Evolutionary conservation across 1,140 invertebrate genomes (phyloP).

Genomic region (Pseudomyrmex sp.): DNA sequence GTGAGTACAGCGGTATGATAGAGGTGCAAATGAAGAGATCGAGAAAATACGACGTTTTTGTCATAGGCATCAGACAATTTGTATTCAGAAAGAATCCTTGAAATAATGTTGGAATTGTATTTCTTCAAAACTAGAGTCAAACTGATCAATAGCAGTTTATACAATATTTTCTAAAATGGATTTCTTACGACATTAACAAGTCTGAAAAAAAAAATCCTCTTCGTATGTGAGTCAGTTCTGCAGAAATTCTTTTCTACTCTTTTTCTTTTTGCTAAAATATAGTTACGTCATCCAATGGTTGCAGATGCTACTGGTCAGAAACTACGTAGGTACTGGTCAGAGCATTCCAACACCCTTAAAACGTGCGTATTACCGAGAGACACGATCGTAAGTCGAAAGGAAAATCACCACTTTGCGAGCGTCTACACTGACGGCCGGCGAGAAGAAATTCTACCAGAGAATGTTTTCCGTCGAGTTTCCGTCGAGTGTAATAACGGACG

Average conservation of each 20-base stretch:
- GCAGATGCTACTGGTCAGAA: neutral
- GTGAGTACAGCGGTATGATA: neutral
- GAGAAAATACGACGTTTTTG: neutral
- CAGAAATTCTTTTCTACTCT: neutral
- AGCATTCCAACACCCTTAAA: slow-evolving; percentile 16
- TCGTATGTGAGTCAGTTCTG: no score
- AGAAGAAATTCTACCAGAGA: slow-evolving; percentile 26
- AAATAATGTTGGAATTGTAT: neutral
- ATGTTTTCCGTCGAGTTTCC: slow-evolving; percentile 31
- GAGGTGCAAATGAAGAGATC: neutral
- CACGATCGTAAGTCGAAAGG: slow-evolving; percentile 31
- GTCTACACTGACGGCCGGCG: neutral
- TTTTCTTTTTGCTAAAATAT: neutral
- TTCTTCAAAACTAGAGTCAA: no score
- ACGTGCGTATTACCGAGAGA: slow-evolving; percentile 7
- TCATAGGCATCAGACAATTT: neutral
- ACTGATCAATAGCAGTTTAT: neutral
- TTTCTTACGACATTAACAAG: no score
- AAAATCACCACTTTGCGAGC: slow-evolving; percentile 17
- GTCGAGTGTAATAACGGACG: slow-evolving; percentile 8
- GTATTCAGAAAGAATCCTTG: neutral
- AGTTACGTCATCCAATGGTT: slow-evolving; percentile 9
- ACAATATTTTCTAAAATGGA: no score
- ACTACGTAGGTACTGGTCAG: neutral
- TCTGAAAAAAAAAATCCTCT: neutral